A percentile compares a stretch with the other conserved stretches of the same genome.
Conservation (phyloP, 2,797 vertebrate genomes). For the Yasuhikotakia modesta region DNA sequence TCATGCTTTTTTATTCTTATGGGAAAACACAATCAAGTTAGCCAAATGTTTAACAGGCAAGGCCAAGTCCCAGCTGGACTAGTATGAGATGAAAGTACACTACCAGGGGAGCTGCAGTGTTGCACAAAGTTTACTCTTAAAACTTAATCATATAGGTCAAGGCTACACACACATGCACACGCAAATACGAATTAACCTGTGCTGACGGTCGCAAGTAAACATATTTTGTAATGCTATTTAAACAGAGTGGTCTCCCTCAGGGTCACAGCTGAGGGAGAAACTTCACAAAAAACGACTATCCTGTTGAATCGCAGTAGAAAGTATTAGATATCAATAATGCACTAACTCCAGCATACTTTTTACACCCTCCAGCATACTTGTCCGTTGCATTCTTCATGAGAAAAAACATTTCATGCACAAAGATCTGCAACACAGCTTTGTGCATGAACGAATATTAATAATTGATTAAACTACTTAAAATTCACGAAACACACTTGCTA, state of each 20-base stretch:
- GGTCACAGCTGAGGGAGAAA: constrained; percentile 17
- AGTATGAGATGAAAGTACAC: constrained; percentile 12
- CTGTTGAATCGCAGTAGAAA: constrained; percentile 22
- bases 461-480: not conserved
- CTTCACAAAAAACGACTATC: not conserved
- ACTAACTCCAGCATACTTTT: not conserved
- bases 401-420: not conserved
- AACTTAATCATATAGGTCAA: constrained; percentile 31
- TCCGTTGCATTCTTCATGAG: not conserved
- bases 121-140: constrained; percentile 41
- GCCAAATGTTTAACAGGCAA: too few species aligned
- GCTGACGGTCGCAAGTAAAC: constrained; percentile 35
- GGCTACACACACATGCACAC: not conserved
- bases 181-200: constrained; percentile 46
- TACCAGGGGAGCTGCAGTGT: constrained; percentile 1
- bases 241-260: constrained; percentile 40
- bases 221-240: constrained; percentile 50
- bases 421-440: not conserved
- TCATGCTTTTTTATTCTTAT: not conserved
- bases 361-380: not conserved
- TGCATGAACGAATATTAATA: not conserved
- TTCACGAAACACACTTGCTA: not conserved
- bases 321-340: constrained; percentile 24
- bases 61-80: too few species aligned
- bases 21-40: not conserved